A percentile compares a stretch with the other conserved stretches of the same genome.
phyloP scores from a whole-genome alignment of 2,113 vertebrate species.

The Zosterops japonicus region DNA sequence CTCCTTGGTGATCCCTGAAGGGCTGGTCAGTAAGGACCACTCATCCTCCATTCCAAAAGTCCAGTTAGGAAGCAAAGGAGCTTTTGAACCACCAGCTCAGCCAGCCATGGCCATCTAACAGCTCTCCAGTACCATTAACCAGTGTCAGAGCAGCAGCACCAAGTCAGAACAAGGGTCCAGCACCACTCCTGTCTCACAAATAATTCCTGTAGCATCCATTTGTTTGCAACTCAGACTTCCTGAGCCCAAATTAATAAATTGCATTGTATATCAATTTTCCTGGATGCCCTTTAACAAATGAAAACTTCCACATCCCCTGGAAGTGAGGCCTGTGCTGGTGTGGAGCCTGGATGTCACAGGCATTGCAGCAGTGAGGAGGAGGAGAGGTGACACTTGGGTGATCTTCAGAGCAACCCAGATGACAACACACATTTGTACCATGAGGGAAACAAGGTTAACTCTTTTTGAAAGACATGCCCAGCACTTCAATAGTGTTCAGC shows the following conservation, averaged over 20 bases:
- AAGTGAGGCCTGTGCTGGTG: neutral
- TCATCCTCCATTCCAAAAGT: neutral
- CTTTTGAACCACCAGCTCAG: neutral
- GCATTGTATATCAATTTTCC: neutral
- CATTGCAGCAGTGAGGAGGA: rapidly evolving
- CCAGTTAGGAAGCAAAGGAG: rapidly evolving
- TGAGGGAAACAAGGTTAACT: neutral
- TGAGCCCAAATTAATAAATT: neutral
- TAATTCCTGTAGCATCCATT: neutral
- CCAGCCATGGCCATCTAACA: rapidly evolving
- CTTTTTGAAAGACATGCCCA: neutral
- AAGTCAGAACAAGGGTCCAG: neutral
- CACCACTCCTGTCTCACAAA: neutral
- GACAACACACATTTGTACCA: rapidly evolving
- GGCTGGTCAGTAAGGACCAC: neutral
- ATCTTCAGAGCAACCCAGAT: neutral
- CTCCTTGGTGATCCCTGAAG: neutral
- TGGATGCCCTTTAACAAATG: neutral
- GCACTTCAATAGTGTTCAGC: neutral
- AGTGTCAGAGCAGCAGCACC: neutral
- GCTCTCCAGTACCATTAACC: neutral
- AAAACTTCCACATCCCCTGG: neutral
- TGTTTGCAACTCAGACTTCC: neutral
- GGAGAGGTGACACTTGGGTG: neutral
- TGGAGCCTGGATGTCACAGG: neutral